phyloP scores from a whole-genome alignment of 2,113 vertebrate species.

The Garra rufa region DNA sequence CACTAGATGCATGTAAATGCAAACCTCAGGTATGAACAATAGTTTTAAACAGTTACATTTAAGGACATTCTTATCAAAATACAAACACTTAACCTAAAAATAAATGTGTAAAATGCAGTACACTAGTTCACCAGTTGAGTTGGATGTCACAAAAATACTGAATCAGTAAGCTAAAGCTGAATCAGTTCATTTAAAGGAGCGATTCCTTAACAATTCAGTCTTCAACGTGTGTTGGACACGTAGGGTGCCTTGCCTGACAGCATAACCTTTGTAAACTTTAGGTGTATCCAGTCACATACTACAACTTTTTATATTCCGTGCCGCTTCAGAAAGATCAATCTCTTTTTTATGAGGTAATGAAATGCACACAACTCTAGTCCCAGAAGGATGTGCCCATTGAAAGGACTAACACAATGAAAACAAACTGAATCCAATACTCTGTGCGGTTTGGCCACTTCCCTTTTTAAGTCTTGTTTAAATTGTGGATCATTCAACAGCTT shows the following conservation, averaged over 20 bases:
- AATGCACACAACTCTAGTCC: constrained; percentile 25
- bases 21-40: too few relatives aligned
- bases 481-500: constrained; percentile 6
- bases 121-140: not conserved
- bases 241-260: constrained; percentile 31
- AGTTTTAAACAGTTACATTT: not conserved
- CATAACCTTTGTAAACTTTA: constrained; percentile 12
- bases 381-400: constrained; percentile 6
- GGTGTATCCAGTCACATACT: constrained; percentile 40
- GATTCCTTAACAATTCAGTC: not conserved
- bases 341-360: constrained; percentile 12
- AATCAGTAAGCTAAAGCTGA: not conserved
- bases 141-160: too few relatives aligned
- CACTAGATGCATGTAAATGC: not conserved
- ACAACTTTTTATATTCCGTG: not conserved
- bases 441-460: constrained; percentile 2
- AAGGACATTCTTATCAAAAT: not conserved
- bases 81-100: not conserved
- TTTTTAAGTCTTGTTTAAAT: constrained; percentile 43
- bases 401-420: constrained; percentile 23
- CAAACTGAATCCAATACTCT: constrained; percentile 1
- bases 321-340: not conserved
- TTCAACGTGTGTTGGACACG: constrained; percentile 23
- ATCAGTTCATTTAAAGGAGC: not conserved
- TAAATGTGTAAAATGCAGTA: too few relatives aligned